Percentiles rank a stretch among this genome's conserved stretches.
Conservation (phyloP, 1,140 invertebrate genomes). For the Arctopsyche grandis region DNA sequence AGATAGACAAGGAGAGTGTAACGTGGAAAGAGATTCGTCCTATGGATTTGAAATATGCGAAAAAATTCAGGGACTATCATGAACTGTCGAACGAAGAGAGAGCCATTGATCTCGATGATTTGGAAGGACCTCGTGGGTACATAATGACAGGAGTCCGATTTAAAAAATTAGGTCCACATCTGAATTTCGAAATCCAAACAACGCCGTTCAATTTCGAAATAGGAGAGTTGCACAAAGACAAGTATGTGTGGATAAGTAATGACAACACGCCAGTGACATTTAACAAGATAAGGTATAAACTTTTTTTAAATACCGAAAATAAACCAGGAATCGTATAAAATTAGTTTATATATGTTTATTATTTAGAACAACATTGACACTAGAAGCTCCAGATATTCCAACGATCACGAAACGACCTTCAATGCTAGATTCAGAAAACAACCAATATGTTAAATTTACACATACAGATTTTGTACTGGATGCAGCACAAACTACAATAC, state of each 20-base stretch:
- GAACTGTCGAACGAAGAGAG: slow-evolving; percentile 78
- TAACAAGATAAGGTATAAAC: slow-evolving; percentile 62
- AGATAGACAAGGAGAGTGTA: slow-evolving; percentile 69
- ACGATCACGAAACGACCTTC: slow-evolving; percentile 71
- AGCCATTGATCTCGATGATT: slow-evolving; percentile 83
- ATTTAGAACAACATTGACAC: slow-evolving; percentile 68
- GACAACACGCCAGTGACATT: slow-evolving; percentile 77
- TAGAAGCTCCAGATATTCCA: slow-evolving; percentile 74
- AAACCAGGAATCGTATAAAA: too few relatives aligned
- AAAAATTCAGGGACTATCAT: slow-evolving; percentile 75
- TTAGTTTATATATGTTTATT: background rate
- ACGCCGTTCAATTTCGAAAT: slow-evolving; percentile 84
- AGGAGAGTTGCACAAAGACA: slow-evolving; percentile 72
- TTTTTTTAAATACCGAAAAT: too few relatives aligned
- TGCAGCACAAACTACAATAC: slow-evolving; percentile 85
- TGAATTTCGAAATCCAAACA: slow-evolving; percentile 83
- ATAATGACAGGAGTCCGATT: slow-evolving; percentile 79
- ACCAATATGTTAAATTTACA: slow-evolving; percentile 83
- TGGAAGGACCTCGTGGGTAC: slow-evolving; percentile 70
- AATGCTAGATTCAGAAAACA: slow-evolving; percentile 71
- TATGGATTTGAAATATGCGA: slow-evolving; percentile 61
- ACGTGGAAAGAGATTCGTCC: slow-evolving; percentile 67
- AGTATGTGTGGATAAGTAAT: slow-evolving; percentile 81
- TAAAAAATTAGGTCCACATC: slow-evolving; percentile 78
- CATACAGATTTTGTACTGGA: slow-evolving; percentile 78